Base-by-base conservation (phyloP, 2,797 vertebrate species). In the Pipistrellus kuhlii region DNA sequence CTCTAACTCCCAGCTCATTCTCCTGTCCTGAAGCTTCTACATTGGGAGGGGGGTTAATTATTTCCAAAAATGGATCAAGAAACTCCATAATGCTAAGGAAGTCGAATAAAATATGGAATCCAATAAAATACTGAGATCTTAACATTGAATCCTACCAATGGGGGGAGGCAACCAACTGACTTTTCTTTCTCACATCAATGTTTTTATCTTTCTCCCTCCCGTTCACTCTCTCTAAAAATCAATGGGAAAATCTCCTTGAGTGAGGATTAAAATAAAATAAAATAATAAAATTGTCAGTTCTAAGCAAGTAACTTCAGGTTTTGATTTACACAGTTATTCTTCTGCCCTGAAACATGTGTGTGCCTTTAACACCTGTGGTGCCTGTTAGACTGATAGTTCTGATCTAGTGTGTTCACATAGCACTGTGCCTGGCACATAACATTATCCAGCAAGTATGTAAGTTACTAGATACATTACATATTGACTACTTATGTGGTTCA, bases 31-130 rank as follows among this genome's bases (percentile, higher is more conserved):
- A 62, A 23, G 20, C 8, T 88, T 91, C 46, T 85, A 32, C 7
- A 35, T 5, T 9, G 44, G 35, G 8, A 8, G 1, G 10, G 55
- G 59, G 73, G 69, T 18, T 23, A 44, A 30, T 81, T 86, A 18
- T 76, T 93, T 88, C 78, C 84, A 95, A 85, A 89, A 77, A 82
- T 18, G 71, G 55, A 77, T 44, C 2, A 44, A 71, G 32, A 44
- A 25, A 41, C 20, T 87, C 21, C 5, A 46, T 27, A 72, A 59
- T 35, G 57, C 35, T 81, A 55, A 94, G 51, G 53, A 62, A 85
- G 88, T 78, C 64, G 55, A 11, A 71, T 13, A 68, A 23, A 23
- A 78, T 23, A 14, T 57, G 69, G 62, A 71, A 83, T 90, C 76
- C 87, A 81, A 41, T 35, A 57, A 84, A 82, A 32, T 84, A 53